These are phyloP conservation scores for Geophilus truncorum DNA, from an alignment of 2,888 invertebrate species.

Conservation along the genomic window DNA sequence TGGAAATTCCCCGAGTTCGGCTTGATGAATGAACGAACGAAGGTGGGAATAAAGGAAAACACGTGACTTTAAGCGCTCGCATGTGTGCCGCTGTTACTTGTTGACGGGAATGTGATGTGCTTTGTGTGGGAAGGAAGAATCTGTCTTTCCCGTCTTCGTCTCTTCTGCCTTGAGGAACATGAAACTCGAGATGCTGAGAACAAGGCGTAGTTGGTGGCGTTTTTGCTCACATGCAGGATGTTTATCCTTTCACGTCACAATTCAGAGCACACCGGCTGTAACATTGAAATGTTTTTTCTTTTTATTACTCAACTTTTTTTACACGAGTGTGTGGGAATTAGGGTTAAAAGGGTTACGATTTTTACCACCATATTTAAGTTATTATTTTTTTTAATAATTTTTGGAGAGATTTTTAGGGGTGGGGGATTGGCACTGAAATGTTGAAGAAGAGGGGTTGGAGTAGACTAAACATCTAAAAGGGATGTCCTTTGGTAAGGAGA, in stretches of 20 bases:
- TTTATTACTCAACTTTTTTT: neutral
- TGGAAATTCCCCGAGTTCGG: neutral
- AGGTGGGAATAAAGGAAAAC: conserved; percentile 10
- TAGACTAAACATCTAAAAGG: conserved; percentile 27
- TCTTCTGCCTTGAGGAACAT: conserved; percentile 46
- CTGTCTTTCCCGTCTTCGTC: neutral
- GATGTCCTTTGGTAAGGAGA: neutral
- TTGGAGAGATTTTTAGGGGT: neutral
- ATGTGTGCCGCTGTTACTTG: neutral
- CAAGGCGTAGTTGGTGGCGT: conserved; percentile 13
- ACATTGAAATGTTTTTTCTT: neutral
- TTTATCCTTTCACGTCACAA: conserved; percentile 31
- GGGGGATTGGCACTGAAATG: neutral
- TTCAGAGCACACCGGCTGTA: conserved; percentile 17
- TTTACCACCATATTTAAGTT: neutral
- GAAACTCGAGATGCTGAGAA: conserved; percentile 32
- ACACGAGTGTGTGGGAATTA: neutral
- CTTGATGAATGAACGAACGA: neutral
- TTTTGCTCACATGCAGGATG: conserved; percentile 27
- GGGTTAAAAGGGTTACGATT: neutral
- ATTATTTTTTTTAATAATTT: neutral
- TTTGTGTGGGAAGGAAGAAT: conserved; percentile 18
- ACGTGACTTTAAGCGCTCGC: neutral
- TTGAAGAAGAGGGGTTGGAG: neutral
- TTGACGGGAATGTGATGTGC: conserved; percentile 20